Percentiles rank a stretch among this genome's conserved stretches.
Conservation (phyloP, 2,797 vertebrate genomes). For the Echiichthys vipera region DNA sequence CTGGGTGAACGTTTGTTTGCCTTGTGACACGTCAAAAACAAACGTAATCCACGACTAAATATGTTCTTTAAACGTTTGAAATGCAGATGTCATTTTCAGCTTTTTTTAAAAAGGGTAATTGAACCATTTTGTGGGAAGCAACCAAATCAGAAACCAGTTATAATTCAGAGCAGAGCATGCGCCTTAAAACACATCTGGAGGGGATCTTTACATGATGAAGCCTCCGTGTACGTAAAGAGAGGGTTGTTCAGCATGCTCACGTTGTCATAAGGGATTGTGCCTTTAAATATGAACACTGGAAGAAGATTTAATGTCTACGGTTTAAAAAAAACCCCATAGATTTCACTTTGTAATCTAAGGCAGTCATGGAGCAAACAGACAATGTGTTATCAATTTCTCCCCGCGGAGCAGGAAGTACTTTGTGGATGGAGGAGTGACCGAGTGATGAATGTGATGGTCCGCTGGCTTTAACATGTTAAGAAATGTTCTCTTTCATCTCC, state of each 20-base stretch:
- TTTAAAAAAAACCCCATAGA: not conserved
- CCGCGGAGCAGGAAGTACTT: slow-evolving; percentile 66
- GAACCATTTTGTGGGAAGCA: not conserved
- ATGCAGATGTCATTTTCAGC: not conserved
- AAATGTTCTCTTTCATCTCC: slow-evolving; percentile 70
- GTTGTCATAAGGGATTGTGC: slow-evolving; percentile 12
- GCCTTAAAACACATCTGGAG: not conserved
- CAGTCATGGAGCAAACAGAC: slow-evolving; percentile 38
- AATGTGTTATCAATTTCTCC: slow-evolving; percentile 77
- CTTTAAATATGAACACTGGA: not conserved
- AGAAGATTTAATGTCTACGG: slow-evolving; percentile 17
- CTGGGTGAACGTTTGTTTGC: no score
- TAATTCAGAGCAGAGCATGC: not conserved
- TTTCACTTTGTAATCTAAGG: slow-evolving; percentile 43
- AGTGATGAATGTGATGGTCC: slow-evolving; percentile 84
- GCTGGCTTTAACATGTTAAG: slow-evolving; percentile 72
- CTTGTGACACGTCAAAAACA: no score
- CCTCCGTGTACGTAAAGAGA: fast-evolving
- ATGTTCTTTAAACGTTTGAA: no score
- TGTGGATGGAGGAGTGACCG: slow-evolving; percentile 58
- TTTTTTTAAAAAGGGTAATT: not conserved
- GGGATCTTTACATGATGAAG: not conserved
- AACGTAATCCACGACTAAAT: no score
- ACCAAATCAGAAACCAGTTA: not conserved
- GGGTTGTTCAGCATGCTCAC: not conserved